phyloP scores from a whole-genome alignment of 2,888 invertebrate species.

The Drosophila diplacantha region DNA sequence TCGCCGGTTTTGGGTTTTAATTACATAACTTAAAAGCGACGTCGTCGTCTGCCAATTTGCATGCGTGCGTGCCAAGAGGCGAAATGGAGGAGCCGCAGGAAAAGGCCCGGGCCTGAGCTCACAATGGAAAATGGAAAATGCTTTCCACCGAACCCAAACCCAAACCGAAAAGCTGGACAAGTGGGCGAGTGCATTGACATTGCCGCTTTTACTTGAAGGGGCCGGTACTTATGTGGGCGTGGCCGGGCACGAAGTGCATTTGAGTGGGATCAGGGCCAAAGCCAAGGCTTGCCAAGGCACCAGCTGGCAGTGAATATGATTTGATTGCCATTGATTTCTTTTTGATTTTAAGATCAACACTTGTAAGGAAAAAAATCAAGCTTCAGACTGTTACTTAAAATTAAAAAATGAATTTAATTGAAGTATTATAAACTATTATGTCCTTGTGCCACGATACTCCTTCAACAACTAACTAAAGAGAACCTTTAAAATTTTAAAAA shows the following conservation, averaged over 20 bases:
- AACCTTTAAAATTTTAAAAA: background rate
- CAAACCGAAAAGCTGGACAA: constrained; percentile 34
- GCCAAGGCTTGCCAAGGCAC: constrained; percentile 25
- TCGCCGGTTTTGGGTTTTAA: constrained; percentile 41
- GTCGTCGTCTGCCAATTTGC: constrained; percentile 48
- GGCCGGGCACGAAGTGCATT: constrained; percentile 7
- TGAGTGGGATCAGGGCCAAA: constrained; percentile 23
- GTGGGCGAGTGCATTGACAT: constrained; percentile 61
- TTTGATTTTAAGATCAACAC: background rate
- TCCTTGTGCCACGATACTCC: background rate
- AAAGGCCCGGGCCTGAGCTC: constrained; percentile 25
- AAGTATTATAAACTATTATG: background rate
- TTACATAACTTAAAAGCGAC: constrained; percentile 52
- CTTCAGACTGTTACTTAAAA: background rate
- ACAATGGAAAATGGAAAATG: constrained; percentile 34
- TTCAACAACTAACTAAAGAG: background rate
- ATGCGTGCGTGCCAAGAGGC: constrained; percentile 53
- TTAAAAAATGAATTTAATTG: no score
- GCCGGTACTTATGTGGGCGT: constrained; percentile 16
- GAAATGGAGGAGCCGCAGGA: constrained; percentile 14
- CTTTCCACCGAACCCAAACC: constrained; percentile 22
- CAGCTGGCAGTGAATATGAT: constrained; percentile 5
- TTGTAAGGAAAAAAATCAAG: background rate
- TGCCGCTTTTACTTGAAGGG: background rate
- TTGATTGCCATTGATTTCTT: background rate